Base-by-base conservation (phyloP, 2,797 vertebrate genomes). In the Phalanger gymnotis region DNA sequence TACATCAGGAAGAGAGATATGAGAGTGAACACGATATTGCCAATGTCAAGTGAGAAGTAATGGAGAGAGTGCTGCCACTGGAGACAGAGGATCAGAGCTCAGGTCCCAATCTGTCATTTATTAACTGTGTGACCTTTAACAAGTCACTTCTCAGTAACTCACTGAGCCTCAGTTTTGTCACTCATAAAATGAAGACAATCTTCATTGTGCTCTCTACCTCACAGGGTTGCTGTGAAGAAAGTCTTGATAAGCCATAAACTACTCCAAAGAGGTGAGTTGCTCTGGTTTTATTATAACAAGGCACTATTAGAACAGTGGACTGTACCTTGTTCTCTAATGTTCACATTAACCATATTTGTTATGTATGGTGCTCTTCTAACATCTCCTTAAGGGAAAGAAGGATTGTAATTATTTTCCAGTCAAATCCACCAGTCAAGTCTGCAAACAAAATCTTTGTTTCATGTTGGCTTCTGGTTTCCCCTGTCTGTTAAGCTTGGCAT, bases 401-500 rank as follows among this genome's bases (percentile, higher is more conserved):
- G 94, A 0, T 0, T 0, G 13, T 92, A 96, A 94, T 66, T 97
- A 95, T 58, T 97, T 98, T 96, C 96, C 91, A 94, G 90, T 93
- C 92, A 93, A 96, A 93, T 96, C 96, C 96, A 92, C 66, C 90
- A 96, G 91, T 90, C 93, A 96, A 92, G 89, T 92, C 91, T 95
- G 52, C 73, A 96, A 89, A 90, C n/a, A 90, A 52, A 22, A 92
- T 28, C 28, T 94, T 58, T 16, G 7, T 92, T 95, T 94, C 92
- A 92, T 96, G 5, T 90, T 95, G 95, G 16, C 53, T 92, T 31
- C 28, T 58, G 13, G 7, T 54, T 25, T 97, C 54, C 56, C 55
- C 66, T 91, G 90, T 97, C 95, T 92, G 66, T 55, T 95, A 89
- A 54, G 56, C 93, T 96, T 97, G 97, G 87, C 92, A 96, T 47